Conservation (phyloP, 2,113 vertebrate genomes). For the Budorcas taxicolor region DNA sequence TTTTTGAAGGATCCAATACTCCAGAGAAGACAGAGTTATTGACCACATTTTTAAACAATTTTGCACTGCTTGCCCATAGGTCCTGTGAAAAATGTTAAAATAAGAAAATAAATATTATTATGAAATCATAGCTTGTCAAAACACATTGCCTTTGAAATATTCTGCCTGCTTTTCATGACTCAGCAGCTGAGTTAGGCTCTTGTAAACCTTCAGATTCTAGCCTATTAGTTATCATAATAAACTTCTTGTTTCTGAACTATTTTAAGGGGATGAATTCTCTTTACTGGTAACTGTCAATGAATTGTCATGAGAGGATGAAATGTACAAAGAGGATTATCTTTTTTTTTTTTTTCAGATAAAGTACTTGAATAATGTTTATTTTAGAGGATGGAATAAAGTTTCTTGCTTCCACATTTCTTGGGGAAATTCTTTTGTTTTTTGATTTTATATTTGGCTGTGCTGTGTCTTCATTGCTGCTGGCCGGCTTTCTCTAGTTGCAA, state of each 20-base stretch:
- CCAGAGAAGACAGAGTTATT: neutral
- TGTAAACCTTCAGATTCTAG: constrained; percentile 45
- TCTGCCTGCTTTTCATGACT: neutral
- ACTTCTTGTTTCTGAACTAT: constrained; percentile 54
- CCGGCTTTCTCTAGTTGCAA: neutral
- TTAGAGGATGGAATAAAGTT: neutral
- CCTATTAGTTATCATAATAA: constrained; percentile 18
- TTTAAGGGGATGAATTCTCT: constrained; percentile 21
- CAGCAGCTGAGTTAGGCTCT: constrained; percentile 16
- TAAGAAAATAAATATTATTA: neutral
- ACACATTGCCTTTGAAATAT: neutral
- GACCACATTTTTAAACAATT: neutral
- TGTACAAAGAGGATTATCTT: neutral
- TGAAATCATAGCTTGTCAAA: neutral
- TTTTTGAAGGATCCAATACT: neutral
- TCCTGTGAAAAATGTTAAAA: neutral
- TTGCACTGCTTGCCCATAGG: neutral
- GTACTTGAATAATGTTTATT: neutral
- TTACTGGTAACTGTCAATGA: neutral
- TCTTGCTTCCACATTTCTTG: neutral
- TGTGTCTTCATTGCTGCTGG: neutral
- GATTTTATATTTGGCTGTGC: neutral
- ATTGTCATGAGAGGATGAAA: neutral
- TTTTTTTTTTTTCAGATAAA: neutral
- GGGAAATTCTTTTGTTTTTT: neutral